Conservation (phyloP, 1,140 invertebrate species). For the Scaptodrosophila lebanonensis region DNA sequence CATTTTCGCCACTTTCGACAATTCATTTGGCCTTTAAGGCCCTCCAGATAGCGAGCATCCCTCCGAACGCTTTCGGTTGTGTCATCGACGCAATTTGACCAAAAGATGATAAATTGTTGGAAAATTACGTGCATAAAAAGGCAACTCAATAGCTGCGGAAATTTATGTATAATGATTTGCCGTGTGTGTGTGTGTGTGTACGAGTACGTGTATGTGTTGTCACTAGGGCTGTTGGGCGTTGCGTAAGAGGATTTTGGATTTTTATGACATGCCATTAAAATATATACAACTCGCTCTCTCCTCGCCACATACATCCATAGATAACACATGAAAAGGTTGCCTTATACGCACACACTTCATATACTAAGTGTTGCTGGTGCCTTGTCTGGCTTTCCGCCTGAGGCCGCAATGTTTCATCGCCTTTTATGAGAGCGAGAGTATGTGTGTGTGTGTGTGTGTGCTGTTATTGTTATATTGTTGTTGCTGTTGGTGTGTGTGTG, state of each 20-base stretch:
- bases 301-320: background rate
- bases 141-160: slow-evolving; percentile 40
- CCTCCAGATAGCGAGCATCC: no score
- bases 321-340: background rate
- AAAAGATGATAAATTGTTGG: slow-evolving; percentile 66
- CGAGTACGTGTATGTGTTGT: no score
- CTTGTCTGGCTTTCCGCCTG: no score
- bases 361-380: no score
- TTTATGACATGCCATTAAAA: slow-evolving; percentile 52
- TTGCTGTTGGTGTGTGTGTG: slow-evolving; percentile 1
- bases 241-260: slow-evolving; percentile 47
- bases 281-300: slow-evolving; percentile 25
- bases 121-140: slow-evolving; percentile 68
- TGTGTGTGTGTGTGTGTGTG: slow-evolving; percentile 10
- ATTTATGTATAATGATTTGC: slow-evolving; percentile 73
- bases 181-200: no score
- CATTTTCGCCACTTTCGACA: no score
- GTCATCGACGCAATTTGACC: slow-evolving; percentile 63
- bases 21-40: no score
- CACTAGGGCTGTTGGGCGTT: slow-evolving; percentile 30
- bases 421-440: background rate
- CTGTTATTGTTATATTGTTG: no score
- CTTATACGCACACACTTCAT: no score
- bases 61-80: slow-evolving; percentile 46
- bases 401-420: background rate